These are phyloP conservation scores for Alaudala cheleensis DNA, from an alignment of 2,113 vertebrate genomes.

Conservation along the genomic window DNA sequence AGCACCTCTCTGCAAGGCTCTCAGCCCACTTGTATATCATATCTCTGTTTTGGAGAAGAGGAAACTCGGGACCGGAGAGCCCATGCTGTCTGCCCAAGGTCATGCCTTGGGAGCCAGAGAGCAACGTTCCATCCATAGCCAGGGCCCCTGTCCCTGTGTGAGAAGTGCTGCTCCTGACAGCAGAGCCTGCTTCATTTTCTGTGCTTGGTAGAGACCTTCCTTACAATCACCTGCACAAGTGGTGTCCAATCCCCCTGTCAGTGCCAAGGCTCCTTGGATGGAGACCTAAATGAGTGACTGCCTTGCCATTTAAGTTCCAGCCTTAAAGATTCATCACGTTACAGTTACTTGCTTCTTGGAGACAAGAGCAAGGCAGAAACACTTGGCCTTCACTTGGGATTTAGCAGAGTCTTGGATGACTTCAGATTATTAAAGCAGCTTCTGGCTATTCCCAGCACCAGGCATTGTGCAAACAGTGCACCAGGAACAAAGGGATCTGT, in stretches of 20 bases:
- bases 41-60: constrained; percentile 25
- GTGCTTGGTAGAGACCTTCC: neutral
- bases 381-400: neutral
- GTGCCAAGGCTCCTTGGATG: neutral
- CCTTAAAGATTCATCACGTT: neutral
- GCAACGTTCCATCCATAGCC: neutral
- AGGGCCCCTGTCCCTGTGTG: neutral
- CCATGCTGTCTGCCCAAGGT: neutral
- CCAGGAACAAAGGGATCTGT: neutral
- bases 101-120: neutral
- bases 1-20: constrained; percentile 41
- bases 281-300: neutral
- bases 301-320: neutral
- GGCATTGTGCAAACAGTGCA: neutral
- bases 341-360: neutral
- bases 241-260: neutral
- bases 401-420: neutral
- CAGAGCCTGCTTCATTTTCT: neutral
- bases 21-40: constrained; percentile 20
- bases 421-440: neutral
- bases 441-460: neutral
- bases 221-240: neutral
- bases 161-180: neutral
- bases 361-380: neutral
- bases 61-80: neutral